Base-by-base conservation (phyloP, 1,140 invertebrate genomes). In the Melipona quadrifasciata region DNA sequence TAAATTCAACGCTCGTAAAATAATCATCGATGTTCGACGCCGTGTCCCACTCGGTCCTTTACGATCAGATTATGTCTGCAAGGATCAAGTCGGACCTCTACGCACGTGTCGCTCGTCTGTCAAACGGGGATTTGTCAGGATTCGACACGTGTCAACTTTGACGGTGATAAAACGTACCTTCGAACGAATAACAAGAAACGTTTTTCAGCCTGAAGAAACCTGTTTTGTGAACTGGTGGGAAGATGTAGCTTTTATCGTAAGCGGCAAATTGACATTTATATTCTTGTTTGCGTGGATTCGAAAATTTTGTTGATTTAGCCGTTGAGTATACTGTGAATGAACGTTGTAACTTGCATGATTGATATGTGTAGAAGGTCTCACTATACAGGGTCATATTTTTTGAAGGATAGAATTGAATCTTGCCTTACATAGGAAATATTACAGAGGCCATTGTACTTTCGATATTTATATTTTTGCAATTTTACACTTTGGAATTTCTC, bases 1-100 rank as follows among this genome's bases (percentile, higher is more conserved):
- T 78, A 51, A 78, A 78, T 80, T 47, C 65, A 1, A 21, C 24
- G 47, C 67, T 80, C 78, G 67, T 80, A 80, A 80, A 71, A 80
- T 71, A 80, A 80, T 80, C 67, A 72, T 80, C 68, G 67, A 80
- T 80, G 58, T 80, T 47, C 53, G 78, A 55, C 24, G 17, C 21
- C 17, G 53, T 8, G 34, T 68, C 61, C 64, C n/a, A 57, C 21
- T 55, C 53, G 21, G 31, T n/a, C 67, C 57, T 80, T 71, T 80
- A 80, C 78, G 78, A 71, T 57, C 78, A 39, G 53, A 71, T 70
- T 71, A 72, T 27, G 53, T 71, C 47, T n/a, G 24, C 31, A n/a
- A 47, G 64, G 39, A 79, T 79, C 77, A 68, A 79, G 3, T 19
- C 21, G 31, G 27, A 5, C 21, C 64, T 79, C 65, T 55, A n/a